phyloP scores from a whole-genome alignment of 1,140 invertebrate species.

The Leptinotarsa undecemlineata region DNA sequence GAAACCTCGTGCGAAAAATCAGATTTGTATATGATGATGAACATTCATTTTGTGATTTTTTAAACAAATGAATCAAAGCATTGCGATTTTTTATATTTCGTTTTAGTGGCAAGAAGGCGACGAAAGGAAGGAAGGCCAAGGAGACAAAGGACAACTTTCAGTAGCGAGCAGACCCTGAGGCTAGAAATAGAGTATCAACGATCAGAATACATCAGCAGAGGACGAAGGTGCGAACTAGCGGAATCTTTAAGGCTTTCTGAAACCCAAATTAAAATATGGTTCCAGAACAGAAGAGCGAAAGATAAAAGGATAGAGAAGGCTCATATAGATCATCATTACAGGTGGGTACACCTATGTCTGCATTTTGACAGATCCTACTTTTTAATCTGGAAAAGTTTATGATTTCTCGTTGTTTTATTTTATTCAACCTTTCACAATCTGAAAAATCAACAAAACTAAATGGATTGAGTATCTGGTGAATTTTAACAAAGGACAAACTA shows the following conservation, averaged over 20 bases:
- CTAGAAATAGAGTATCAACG: conserved; percentile 89
- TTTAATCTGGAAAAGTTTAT: neutral
- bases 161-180: conserved; percentile 86
- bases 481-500: no score
- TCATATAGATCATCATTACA: conserved; percentile 90
- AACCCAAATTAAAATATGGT: conserved; percentile 97
- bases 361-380: neutral
- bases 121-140: conserved; percentile 83
- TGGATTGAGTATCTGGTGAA: no score
- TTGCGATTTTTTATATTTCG: no score
- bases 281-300: conserved; percentile 93
- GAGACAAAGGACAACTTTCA: conserved; percentile 92
- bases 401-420: conserved; percentile 12
- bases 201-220: conserved; percentile 89
- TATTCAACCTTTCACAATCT: neutral
- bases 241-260: conserved; percentile 81
- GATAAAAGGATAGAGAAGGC: conserved; percentile 96
- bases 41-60: no score
- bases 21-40: no score
- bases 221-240: conserved; percentile 84
- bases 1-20: no score
- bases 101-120: conserved; percentile 78
- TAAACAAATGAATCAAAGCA: no score
- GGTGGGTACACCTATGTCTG: conserved; percentile 62
- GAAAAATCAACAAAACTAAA: no score